Evolutionary conservation across 2,888 invertebrate species (phyloP).

Genomic region (Spisula subtruncata): DNA sequence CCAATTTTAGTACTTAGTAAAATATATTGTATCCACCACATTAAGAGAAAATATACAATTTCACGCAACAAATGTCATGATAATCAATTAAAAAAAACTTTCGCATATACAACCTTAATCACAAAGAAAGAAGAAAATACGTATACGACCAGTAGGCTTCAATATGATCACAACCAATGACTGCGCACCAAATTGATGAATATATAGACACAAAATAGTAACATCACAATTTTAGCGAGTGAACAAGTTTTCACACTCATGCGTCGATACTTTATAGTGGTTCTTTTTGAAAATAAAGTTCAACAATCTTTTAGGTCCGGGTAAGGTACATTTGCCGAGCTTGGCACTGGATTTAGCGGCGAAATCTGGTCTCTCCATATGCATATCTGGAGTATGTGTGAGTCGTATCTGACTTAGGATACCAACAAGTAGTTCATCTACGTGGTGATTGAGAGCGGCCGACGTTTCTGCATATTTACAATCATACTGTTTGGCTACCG

Average conservation of each 20-base stretch:
- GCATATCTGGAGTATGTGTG: slow-evolving; percentile 88
- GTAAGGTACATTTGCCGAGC: slow-evolving; percentile 68
- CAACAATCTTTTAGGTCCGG: slow-evolving; percentile 71
- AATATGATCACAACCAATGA: neutral
- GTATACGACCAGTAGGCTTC: neutral
- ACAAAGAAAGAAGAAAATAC: neutral
- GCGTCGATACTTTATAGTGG: slow-evolving; percentile 63
- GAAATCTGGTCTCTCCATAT: slow-evolving; percentile 64
- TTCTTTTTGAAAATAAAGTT: slow-evolving; percentile 74
- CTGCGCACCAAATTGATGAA: neutral
- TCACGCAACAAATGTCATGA: neutral
- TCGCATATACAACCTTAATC: neutral
- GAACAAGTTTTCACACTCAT: slow-evolving; percentile 66
- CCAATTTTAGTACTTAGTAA: neutral
- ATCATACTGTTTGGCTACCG: slow-evolving; percentile 89
- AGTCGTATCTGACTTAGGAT: slow-evolving; percentile 96
- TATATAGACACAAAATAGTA: neutral
- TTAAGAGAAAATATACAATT: neutral
- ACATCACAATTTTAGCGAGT: slow-evolving; percentile 17
- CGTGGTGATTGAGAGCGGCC: slow-evolving; percentile 98
- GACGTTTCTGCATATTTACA: slow-evolving; percentile 98
- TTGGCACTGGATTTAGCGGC: slow-evolving; percentile 56
- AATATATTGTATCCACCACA: neutral
- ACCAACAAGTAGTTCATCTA: slow-evolving; percentile 97
- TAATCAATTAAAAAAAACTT: neutral